phyloP scores from a whole-genome alignment of 35 echinoderm and acorn worm genomes.

The Ptychodera flava region DNA sequence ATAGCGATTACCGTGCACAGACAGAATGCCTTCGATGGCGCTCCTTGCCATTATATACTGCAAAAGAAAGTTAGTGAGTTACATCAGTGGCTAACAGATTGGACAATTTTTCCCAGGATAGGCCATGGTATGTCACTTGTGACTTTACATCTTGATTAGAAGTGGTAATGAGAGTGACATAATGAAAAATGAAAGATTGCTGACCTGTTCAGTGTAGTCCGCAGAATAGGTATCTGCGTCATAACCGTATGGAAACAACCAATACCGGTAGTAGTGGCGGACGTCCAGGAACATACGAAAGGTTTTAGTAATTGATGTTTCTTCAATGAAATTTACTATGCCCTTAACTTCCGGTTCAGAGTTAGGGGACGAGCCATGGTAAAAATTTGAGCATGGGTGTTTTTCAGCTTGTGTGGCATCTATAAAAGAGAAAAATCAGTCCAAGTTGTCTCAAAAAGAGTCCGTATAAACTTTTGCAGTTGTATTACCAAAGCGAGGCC shows the following conservation, averaged over 20 bases:
- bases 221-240: background rate
- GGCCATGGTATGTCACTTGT: too few relatives aligned
- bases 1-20: slow-evolving; percentile 9
- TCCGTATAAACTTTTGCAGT: too few relatives aligned
- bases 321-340: slow-evolving; percentile 9
- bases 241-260: slow-evolving; percentile 13
- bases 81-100: background rate
- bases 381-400: slow-evolving; percentile 25
- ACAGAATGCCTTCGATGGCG: background rate
- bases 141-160: too few relatives aligned
- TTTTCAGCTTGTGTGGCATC: background rate
- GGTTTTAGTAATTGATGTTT: background rate
- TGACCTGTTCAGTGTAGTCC: slow-evolving; percentile 18
- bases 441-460: too few relatives aligned
- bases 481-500: too few relatives aligned
- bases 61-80: background rate
- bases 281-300: slow-evolving; percentile 21
- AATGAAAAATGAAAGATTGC: background rate
- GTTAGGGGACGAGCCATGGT: slow-evolving; percentile 8
- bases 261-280: background rate
- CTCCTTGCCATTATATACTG: background rate
- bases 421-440: slow-evolving; percentile 18
- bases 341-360: slow-evolving; percentile 27
- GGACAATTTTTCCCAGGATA: background rate
- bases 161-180: too few relatives aligned